Conservation (phyloP, 1,140 invertebrate genomes). For the Popillia japonica region DNA sequence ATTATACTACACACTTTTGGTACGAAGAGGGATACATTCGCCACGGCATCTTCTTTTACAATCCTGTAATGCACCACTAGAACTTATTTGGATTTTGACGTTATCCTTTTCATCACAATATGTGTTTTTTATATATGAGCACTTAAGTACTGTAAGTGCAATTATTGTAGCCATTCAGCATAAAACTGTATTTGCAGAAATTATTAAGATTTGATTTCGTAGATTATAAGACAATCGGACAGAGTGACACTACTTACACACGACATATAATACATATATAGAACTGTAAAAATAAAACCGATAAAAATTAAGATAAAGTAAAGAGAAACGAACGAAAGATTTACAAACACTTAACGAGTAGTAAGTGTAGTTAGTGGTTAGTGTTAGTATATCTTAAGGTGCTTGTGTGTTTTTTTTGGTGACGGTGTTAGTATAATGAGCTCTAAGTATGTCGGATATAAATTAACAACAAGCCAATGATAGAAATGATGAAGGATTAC, state of each 20-base stretch:
- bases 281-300: neutral
- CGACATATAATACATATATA: slow-evolving; percentile 13
- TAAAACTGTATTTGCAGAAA: neutral
- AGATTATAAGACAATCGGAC: slow-evolving; percentile 6
- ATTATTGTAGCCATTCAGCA: neutral
- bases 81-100: slow-evolving; percentile 28
- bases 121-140: neutral
- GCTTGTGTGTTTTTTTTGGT: neutral
- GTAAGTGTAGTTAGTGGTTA: neutral
- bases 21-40: slow-evolving; percentile 66
- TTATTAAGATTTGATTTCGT: slow-evolving; percentile 4
- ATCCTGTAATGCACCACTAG: slow-evolving; percentile 57
- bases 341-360: neutral
- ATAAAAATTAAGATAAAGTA: neutral
- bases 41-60: slow-evolving; percentile 64
- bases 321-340: neutral
- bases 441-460: neutral
- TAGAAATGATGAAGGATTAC: no score
- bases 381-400: slow-evolving; percentile 4
- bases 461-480: neutral
- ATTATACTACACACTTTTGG: slow-evolving; percentile 60
- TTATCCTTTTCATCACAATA: slow-evolving; percentile 17
- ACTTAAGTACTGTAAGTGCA: neutral
- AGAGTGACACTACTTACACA: slow-evolving; percentile 3
- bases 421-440: neutral